Evolutionary conservation across 2,113 vertebrate genomes (phyloP).

Genomic region (Burhinus bistriatus): DNA sequence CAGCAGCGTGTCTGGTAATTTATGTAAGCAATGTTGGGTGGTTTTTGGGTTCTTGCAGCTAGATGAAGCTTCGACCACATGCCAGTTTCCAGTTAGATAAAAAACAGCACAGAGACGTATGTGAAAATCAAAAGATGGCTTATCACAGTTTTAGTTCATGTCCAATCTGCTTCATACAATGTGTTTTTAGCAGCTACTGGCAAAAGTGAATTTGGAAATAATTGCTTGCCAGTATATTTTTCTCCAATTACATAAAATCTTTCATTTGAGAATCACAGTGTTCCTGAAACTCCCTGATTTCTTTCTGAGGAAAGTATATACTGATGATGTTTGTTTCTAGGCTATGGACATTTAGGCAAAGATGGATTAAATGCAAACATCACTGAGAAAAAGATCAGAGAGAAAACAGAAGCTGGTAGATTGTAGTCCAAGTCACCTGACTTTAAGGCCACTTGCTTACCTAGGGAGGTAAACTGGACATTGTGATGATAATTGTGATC

Average conservation of each 20-base stretch:
- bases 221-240: not conserved
- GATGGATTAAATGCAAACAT: not conserved
- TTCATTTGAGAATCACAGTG: not conserved
- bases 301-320: not conserved
- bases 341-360: not conserved
- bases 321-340: not conserved
- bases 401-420: not conserved
- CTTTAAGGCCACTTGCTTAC: not conserved
- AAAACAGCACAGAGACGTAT: not conserved
- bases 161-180: not conserved
- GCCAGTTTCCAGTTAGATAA: not conserved
- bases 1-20: slow-evolving; percentile 7
- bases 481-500: not conserved
- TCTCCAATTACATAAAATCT: not conserved
- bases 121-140: not conserved
- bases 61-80: not conserved
- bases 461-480: not conserved
- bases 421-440: not conserved
- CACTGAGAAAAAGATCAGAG: not conserved
- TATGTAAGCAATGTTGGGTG: slow-evolving; percentile 34
- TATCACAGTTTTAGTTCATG: not conserved
- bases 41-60: not conserved
- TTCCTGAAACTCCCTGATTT: not conserved
- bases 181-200: not conserved
- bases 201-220: not conserved